Percentiles rank a stretch among this genome's conserved stretches.
Conservation (phyloP, 2,888 invertebrate species). For the Oscheius onirici region DNA sequence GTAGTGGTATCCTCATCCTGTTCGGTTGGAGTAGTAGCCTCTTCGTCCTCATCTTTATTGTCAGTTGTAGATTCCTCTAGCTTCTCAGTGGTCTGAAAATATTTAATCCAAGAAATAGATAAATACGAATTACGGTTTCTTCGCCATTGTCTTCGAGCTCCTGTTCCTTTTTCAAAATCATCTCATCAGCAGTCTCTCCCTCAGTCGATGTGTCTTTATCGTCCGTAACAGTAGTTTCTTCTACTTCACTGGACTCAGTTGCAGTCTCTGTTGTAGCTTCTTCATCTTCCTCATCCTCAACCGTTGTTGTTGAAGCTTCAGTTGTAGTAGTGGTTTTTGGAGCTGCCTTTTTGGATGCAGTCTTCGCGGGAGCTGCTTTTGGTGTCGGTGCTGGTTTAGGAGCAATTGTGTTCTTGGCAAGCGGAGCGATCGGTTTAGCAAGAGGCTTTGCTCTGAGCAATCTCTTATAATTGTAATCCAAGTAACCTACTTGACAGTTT, state of each 20-base stretch:
- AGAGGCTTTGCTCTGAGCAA: neutral
- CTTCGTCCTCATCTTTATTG: neutral
- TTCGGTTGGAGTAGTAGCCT: neutral
- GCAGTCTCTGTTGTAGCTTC: neutral
- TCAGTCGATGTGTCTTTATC: neutral
- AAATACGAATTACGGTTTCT: neutral
- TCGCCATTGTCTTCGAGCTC: neutral
- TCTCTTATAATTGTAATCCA: neutral
- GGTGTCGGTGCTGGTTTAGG: neutral
- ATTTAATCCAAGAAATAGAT: neutral
- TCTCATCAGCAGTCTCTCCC: neutral
- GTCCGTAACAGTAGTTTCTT: neutral
- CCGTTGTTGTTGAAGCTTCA: neutral
- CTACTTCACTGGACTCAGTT: neutral
- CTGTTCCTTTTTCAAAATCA: neutral
- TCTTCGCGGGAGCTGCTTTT: neutral
- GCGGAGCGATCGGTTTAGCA: conserved; percentile 5
- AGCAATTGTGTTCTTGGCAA: neutral
- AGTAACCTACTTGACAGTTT: neutral
- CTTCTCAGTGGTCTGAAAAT: neutral
- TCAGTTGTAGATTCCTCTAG: neutral
- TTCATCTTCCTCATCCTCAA: conserved; percentile 8
- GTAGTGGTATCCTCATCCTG: conserved; percentile 18
- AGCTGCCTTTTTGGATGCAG: neutral
- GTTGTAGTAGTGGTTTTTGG: conserved; percentile 15